Evolutionary conservation across 1,140 invertebrate species (phyloP), one percentile per base, ranked within the genome.

Genomic region (Trigoniulus corallinus): DNA sequence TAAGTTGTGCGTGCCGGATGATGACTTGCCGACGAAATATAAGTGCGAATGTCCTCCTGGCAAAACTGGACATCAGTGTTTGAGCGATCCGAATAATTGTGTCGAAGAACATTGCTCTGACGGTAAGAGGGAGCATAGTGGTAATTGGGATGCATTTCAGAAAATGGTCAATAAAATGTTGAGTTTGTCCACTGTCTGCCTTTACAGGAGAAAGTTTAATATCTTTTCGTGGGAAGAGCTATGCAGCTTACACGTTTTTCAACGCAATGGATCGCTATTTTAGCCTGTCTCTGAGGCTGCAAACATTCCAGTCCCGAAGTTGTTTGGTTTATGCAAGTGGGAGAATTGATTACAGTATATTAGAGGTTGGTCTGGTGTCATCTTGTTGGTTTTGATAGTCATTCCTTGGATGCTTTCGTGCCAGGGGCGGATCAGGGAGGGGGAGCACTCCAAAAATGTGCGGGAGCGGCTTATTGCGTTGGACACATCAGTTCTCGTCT

Each of bases 251-350:
- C 62, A 75, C 73, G 44, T 76, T 92, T 1, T 54, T 62, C 1
- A 68, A 71, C 52, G 62, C 67, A 20, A 78, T 92, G 26, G 87
- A 93, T 58, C 78, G 85, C 56, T 78, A 84, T 59, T 71, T 95
- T 26, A 79, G 76, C 47, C 65, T 94, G 23, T 79, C 81, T 12
- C 60, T 96, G 48, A 73, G 83, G 52, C 76, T 96, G 43, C 75
- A 86, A 55, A 95, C 88, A 0, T 70, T 88, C 0, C 81, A 88
- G 59, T 75, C 78, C 1, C 80, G 82, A 25, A 88, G 87, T n/a
- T 88, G 81, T 52, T 62, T 97, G 1, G 78, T 94, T 72, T 86
- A 84, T 63, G 84, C 84, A 0, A 75, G 80, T 25, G 89, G 88
- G 0, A 78, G 80, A 58, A 72, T 88, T 23, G 91, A 95, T 61